Evolutionary conservation across 2,797 vertebrate genomes (phyloP).

Genomic region (Pangasius macronema): DNA sequence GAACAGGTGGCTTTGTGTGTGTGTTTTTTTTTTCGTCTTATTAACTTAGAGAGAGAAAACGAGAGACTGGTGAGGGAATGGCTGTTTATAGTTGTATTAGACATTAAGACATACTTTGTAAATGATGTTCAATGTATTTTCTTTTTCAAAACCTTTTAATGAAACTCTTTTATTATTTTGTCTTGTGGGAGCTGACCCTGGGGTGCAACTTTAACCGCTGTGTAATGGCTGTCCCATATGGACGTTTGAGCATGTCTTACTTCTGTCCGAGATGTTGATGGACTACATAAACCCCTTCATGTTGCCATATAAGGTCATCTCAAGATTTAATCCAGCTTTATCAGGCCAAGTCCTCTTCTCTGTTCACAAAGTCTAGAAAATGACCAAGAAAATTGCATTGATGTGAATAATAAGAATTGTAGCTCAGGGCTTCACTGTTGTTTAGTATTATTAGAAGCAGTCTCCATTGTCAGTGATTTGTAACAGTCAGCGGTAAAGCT

Average conservation of each 20-base stretch:
- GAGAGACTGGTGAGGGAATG: not conserved
- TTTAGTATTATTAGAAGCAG: not conserved
- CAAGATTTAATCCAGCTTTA: constrained; percentile 1
- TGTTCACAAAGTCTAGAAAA: constrained; percentile 3
- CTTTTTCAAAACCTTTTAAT: not conserved
- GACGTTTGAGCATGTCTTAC: not conserved
- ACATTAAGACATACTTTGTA: not conserved
- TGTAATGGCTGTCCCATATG: constrained; percentile 3
- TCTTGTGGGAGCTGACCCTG: not conserved
- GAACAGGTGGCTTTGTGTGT: not conserved
- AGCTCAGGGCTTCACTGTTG: not conserved
- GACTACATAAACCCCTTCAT: constrained; percentile 5
- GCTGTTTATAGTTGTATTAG: not conserved
- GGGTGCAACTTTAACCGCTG: not conserved
- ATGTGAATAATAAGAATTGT: not conserved
- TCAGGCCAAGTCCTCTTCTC: constrained; percentile 1
- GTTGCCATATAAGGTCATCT: constrained; percentile 41
- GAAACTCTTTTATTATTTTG: not conserved
- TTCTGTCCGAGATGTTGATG: constrained; percentile 15
- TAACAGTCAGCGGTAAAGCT: not conserved
- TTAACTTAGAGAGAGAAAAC: not conserved
- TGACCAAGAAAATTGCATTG: not conserved
- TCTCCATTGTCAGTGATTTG: not conserved
- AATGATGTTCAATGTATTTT: not conserved
- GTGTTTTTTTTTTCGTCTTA: not conserved